Evolutionary conservation across 1,140 invertebrate species (phyloP).

Genomic region (Bactericera cockerelli): DNA sequence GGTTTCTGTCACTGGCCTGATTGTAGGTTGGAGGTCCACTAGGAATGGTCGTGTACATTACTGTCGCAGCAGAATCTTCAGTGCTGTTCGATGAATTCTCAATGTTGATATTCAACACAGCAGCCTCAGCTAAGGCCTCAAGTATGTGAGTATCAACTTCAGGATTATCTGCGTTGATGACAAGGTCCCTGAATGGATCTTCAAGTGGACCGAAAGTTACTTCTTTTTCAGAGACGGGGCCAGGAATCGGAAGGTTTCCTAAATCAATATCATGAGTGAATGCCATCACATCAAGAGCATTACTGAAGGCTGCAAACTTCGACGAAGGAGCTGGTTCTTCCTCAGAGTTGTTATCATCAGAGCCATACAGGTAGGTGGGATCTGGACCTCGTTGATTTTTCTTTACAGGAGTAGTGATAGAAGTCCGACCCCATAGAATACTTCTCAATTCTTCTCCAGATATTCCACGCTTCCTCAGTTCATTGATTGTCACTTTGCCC

Average conservation of each 20-base stretch:
- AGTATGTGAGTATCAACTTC: constrained; percentile 27
- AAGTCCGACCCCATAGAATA: constrained; percentile 76
- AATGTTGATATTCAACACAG: constrained; percentile 10
- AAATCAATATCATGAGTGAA: constrained; percentile 53
- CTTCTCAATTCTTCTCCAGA: constrained; percentile 69
- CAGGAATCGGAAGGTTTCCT: constrained; percentile 11
- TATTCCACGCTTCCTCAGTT: constrained; percentile 62
- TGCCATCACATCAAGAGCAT: constrained; percentile 65
- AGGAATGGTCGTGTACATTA: not conserved
- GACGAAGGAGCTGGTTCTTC: not conserved
- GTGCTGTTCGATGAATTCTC: constrained; percentile 1
- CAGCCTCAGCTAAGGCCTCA: constrained; percentile 21
- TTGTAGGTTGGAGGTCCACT: not conserved
- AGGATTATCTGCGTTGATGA: constrained; percentile 32
- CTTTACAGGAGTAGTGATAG: constrained; percentile 55
- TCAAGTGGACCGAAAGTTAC: constrained; percentile 13
- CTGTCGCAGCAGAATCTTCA: not conserved
- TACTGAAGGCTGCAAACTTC: constrained; percentile 39
- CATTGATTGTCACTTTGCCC: constrained; percentile 71
- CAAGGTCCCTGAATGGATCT: constrained; percentile 39
- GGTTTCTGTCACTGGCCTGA: too few species aligned
- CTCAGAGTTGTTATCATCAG: not conserved
- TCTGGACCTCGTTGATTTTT: not conserved
- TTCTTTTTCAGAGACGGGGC: not conserved
- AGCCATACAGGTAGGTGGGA: constrained; percentile 7